Evolutionary conservation across 2,113 vertebrate genomes (phyloP).

Genomic region (Uropsilus gracilis): DNA sequence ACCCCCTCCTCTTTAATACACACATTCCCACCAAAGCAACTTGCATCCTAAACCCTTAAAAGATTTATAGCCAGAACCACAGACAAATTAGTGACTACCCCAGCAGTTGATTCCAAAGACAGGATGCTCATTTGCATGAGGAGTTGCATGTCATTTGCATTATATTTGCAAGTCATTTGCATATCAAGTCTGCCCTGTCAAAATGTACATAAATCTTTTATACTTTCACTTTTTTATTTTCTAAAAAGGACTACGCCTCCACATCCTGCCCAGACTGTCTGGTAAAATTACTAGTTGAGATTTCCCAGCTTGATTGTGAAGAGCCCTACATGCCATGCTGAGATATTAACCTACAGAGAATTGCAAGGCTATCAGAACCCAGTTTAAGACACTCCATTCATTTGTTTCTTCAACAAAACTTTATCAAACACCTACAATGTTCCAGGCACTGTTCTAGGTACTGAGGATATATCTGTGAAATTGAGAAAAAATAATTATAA

Average conservation of each 20-base stretch:
- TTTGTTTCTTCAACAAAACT: constrained; percentile 37
- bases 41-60: constrained; percentile 37
- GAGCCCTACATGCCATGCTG: not conserved
- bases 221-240: constrained; percentile 59
- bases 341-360: constrained; percentile 31
- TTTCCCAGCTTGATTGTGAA: constrained; percentile 46
- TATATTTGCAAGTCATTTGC: constrained; percentile 72
- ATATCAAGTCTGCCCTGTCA: constrained; percentile 69
- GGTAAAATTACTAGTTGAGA: constrained; percentile 67
- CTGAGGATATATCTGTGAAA: constrained; percentile 14
- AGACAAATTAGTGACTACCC: constrained; percentile 72
- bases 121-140: constrained; percentile 78
- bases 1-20: not conserved
- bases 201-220: constrained; percentile 78
- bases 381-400: constrained; percentile 46
- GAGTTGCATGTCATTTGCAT: constrained; percentile 73
- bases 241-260: constrained; percentile 60
- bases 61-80: constrained; percentile 66
- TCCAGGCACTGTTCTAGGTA: constrained; percentile 22
- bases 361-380: constrained; percentile 23
- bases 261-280: constrained; percentile 70
- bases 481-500: constrained; percentile 52
- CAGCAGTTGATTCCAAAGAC: constrained; percentile 66
- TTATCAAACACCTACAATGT: not conserved
- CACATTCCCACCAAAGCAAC: constrained; percentile 41